These are phyloP conservation scores for Sebastes dallii DNA, from an alignment of 2,797 vertebrate species.

Conservation along the genomic window DNA sequence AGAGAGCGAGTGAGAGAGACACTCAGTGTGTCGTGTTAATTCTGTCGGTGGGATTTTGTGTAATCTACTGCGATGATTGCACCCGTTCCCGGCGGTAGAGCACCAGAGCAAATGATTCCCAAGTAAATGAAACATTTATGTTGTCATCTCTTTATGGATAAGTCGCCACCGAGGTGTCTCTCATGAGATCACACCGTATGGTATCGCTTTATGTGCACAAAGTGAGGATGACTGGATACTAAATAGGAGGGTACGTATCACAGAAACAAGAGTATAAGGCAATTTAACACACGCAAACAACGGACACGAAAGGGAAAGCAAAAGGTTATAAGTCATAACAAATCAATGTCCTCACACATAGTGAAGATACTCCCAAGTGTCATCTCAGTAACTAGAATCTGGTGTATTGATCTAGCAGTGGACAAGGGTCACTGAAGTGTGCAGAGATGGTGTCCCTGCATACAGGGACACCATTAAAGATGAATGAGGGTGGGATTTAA, in stretches of 20 bases:
- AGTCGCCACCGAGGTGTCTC: no score
- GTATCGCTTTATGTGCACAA: neutral
- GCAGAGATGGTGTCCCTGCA: neutral
- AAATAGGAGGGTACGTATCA: neutral
- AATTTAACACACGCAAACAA: neutral
- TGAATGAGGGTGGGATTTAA: neutral
- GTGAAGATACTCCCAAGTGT: neutral
- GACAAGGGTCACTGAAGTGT: constrained; percentile 9
- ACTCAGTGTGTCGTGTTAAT: no score
- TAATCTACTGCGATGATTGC: no score
- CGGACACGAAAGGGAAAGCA: neutral
- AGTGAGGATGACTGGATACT: neutral
- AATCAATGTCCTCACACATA: neutral
- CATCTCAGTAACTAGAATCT: neutral
- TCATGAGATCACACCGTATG: neutral
- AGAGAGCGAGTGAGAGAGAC: no score
- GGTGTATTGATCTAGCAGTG: constrained; percentile 14
- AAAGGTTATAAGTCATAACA: neutral
- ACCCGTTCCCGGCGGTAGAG: no score
- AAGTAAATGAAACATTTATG: accelerated
- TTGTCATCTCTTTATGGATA: no score
- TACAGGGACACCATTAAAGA: constrained; percentile 23
- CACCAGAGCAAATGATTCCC: no score
- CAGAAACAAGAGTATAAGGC: neutral
- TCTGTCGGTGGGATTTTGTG: no score